A percentile compares a stretch with the other conserved stretches of the same genome.
Conservation (phyloP, 2,113 vertebrate species). For the Paratilapia polleni region DNA sequence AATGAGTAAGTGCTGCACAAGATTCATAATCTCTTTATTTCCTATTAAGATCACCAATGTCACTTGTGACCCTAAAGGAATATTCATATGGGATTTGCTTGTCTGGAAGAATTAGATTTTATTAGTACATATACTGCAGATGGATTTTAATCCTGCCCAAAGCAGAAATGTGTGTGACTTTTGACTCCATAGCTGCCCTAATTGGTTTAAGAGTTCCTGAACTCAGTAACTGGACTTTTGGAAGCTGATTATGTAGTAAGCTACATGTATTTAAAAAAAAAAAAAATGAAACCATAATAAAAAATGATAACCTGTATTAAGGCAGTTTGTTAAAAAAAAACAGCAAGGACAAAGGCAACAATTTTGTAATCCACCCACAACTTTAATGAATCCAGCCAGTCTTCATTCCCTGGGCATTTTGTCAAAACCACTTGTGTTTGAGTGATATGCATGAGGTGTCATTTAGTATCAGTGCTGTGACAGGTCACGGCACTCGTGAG, state of each 20-base stretch:
- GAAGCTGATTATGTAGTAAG: rapidly evolving
- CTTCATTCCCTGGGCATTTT: neutral
- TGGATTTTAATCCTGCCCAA: neutral
- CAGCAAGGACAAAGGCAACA: neutral
- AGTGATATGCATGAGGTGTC: neutral
- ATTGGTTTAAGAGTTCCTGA: neutral
- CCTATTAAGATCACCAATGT: neutral
- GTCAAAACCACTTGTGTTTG: neutral
- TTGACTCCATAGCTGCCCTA: neutral
- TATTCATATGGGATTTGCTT: neutral
- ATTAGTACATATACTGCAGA: neutral
- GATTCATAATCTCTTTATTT: neutral
- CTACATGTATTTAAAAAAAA: neutral
- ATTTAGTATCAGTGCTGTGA: neutral
- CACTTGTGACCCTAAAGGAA: neutral
- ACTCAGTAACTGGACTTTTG: neutral
- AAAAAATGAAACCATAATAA: neutral
- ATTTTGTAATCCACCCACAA: neutral
- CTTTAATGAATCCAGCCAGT: neutral
- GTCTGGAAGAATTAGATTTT: neutral
- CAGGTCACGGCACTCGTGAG: neutral
- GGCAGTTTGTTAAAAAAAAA: neutral
- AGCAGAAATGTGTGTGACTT: neutral
- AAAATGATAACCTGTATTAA: neutral
- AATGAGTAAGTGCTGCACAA: neutral